Conservation (phyloP, 2,888 invertebrate genomes). For the Chloromyia formosa region DNA sequence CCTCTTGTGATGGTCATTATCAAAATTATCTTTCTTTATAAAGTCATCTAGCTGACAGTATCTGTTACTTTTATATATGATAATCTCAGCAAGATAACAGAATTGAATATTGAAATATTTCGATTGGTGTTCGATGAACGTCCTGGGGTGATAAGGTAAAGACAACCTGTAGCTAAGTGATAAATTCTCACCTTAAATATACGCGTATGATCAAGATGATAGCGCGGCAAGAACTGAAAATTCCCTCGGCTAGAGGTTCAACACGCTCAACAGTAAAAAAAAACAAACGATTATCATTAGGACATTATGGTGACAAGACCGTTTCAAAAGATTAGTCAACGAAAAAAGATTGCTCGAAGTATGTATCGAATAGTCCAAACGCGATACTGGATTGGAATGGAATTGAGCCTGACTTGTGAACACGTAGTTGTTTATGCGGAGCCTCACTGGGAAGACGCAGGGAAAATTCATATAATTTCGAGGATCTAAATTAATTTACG, state of each 20-base stretch:
- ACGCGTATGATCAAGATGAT: background rate
- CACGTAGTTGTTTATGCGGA: background rate
- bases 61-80: constrained; percentile 5
- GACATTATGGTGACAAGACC: constrained; percentile 42
- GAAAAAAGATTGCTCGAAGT: no score
- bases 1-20: background rate
- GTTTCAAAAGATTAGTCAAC: constrained; percentile 19
- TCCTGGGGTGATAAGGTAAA: background rate
- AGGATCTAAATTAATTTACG: constrained; percentile 44
- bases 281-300: constrained; percentile 32
- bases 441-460: background rate
- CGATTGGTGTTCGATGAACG: background rate
- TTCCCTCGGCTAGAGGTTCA: background rate
- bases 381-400: background rate
- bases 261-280: background rate
- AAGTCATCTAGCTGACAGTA: background rate
- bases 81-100: constrained; percentile 23
- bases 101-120: constrained; percentile 33
- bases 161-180: constrained; percentile 37
- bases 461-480: constrained; percentile 27
- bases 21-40: constrained; percentile 2
- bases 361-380: background rate
- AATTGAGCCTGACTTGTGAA: background rate
- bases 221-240: constrained; percentile 28
- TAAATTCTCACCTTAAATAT: constrained; percentile 45